These are phyloP conservation scores for Thunnus albacares DNA, from an alignment of 2,797 vertebrate genomes.

Conservation along the genomic window DNA sequence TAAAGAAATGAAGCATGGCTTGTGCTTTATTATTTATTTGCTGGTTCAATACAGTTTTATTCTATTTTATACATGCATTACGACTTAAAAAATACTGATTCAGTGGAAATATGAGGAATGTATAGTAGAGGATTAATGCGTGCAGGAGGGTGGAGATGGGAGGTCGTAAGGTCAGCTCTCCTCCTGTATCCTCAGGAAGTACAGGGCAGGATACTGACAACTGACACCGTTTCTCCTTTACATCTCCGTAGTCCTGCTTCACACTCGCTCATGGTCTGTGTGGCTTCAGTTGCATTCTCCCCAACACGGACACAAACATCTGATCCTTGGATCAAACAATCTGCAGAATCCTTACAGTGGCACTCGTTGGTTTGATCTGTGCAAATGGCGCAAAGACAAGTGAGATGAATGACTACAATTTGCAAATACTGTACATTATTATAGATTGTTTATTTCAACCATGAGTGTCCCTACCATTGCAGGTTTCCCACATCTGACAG, in stretches of 20 bases:
- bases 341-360: constrained; percentile 78
- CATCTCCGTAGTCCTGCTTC: constrained; percentile 85
- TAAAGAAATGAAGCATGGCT: constrained; percentile 8
- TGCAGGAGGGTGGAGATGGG: neutral
- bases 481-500: constrained; percentile 83
- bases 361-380: constrained; percentile 77
- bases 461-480: constrained; percentile 69
- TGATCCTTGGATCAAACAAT: constrained; percentile 78
- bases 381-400: neutral
- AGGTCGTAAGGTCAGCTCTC: neutral
- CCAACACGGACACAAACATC: constrained; percentile 84
- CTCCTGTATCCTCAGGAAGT: constrained; percentile 17
- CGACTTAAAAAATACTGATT: neutral
- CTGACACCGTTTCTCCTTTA: constrained; percentile 80
- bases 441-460: constrained; percentile 5
- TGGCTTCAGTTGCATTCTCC: neutral
- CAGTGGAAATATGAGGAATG: neutral
- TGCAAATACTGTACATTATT: neutral
- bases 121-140: neutral
- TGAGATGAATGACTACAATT: neutral
- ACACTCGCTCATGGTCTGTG: constrained; percentile 89
- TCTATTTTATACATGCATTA: constrained; percentile 14
- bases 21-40: constrained; percentile 26
- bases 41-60: constrained; percentile 13
- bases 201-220: constrained; percentile 86